These are phyloP conservation scores for Empidonax traillii DNA, from an alignment of 2,113 vertebrate genomes.

Conservation along the genomic window DNA sequence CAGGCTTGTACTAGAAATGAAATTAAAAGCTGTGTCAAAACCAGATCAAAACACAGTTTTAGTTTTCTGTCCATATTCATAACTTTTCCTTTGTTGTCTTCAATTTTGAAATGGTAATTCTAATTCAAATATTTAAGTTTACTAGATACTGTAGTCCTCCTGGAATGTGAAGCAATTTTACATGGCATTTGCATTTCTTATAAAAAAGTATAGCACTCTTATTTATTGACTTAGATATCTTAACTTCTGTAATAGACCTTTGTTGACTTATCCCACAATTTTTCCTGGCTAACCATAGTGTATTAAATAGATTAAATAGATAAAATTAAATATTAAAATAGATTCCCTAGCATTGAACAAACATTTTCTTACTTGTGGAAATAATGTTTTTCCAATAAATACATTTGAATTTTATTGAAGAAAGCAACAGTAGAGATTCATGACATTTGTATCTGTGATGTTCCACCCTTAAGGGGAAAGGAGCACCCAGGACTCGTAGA, in stretches of 20 bases:
- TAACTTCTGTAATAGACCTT: background rate
- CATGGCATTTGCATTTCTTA: background rate
- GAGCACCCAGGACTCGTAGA: background rate
- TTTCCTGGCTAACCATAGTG: background rate
- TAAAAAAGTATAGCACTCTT: background rate
- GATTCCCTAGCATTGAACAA: background rate
- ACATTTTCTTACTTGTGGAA: background rate
- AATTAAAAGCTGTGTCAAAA: background rate
- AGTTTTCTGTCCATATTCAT: background rate
- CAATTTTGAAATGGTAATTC: background rate
- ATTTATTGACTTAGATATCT: background rate
- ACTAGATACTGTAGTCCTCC: background rate
- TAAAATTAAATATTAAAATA: background rate
- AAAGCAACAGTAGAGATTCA: background rate
- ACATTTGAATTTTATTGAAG: background rate
- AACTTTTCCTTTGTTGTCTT: background rate
- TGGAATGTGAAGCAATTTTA: background rate
- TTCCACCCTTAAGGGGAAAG: background rate
- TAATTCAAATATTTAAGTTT: background rate
- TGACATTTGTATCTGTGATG: background rate
- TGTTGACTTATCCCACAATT: background rate
- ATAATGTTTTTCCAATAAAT: background rate
- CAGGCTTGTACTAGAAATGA: background rate
- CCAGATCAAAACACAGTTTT: background rate
- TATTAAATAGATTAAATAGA: background rate